phyloP scores from a whole-genome alignment of 1,140 invertebrate genomes.

The Maniola jurtina region DNA sequence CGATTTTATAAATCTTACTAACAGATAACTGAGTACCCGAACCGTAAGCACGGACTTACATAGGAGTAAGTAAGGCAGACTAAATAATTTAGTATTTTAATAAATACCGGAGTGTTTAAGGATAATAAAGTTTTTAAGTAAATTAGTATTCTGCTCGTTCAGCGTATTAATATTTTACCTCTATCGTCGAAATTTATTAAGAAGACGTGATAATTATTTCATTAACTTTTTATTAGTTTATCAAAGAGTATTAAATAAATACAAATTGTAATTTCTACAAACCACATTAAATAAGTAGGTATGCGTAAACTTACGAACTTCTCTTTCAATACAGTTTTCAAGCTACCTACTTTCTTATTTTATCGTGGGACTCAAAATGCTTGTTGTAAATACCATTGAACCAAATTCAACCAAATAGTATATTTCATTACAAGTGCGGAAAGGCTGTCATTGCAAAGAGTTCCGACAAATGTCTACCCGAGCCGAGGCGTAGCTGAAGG shows the following conservation, averaged over 20 bases:
- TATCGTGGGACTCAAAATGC: no score
- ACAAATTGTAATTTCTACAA: conserved; percentile 1
- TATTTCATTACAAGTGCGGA: no score
- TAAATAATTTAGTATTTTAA: conserved; percentile 1
- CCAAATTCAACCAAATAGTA: no score
- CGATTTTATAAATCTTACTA: neutral
- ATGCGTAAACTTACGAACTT: no score
- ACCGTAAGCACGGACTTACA: neutral
- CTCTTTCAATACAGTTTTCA: no score
- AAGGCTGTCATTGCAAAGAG: no score
- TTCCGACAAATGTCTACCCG: no score
- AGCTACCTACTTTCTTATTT: no score
- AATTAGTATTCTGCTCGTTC: conserved; percentile 1
- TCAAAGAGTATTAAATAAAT: neutral
- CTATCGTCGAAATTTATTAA: neutral
- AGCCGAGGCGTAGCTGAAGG: no score
- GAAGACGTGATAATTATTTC: neutral
- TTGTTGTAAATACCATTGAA: no score
- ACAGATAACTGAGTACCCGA: neutral
- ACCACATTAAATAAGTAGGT: conserved; percentile 38
- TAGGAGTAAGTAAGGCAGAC: neutral
- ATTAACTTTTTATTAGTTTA: neutral
- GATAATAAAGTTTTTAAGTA: neutral
- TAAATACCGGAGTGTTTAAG: neutral
- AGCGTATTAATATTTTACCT: neutral